These are phyloP conservation scores for Oscheius sp. DNA, from an alignment of 2,888 invertebrate species.

Conservation along the genomic window DNA sequence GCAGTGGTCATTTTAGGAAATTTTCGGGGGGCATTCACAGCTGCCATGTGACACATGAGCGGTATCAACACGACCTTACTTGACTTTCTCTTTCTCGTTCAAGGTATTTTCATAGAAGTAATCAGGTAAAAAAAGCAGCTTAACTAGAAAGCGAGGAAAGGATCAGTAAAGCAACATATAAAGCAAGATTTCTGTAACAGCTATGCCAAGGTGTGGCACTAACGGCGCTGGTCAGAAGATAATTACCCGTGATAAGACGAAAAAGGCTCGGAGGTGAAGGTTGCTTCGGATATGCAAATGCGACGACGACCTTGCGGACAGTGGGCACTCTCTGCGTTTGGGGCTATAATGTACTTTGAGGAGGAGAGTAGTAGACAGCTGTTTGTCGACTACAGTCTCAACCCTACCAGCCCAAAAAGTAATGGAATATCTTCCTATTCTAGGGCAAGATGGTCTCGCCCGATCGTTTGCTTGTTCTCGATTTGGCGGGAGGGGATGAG, in stretches of 20 bases:
- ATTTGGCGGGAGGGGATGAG: neutral
- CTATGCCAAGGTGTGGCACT: slow-evolving; percentile 28
- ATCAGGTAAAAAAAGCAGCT: neutral
- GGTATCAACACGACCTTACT: slow-evolving; percentile 35
- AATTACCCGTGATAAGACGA: slow-evolving; percentile 35
- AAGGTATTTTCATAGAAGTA: slow-evolving; percentile 29
- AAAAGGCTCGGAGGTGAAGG: slow-evolving; percentile 32
- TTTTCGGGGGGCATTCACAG: slow-evolving; percentile 14
- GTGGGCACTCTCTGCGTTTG: neutral
- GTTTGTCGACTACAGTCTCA: slow-evolving; percentile 1
- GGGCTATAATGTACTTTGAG: slow-evolving; percentile 30
- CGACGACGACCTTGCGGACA: slow-evolving; percentile 32
- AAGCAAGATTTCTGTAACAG: neutral
- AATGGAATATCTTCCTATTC: slow-evolving; percentile 1
- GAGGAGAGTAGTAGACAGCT: slow-evolving; percentile 11
- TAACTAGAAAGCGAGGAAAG: neutral
- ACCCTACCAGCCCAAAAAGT: neutral
- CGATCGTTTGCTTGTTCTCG: slow-evolving; percentile 11
- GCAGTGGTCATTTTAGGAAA: slow-evolving; percentile 23
- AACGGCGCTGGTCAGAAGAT: slow-evolving; percentile 31
- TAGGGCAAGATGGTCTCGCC: slow-evolving; percentile 32
- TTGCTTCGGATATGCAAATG: slow-evolving; percentile 36
- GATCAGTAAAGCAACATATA: neutral
- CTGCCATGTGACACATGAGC: slow-evolving; percentile 30
- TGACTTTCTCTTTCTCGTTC: slow-evolving; percentile 36